phyloP scores from a whole-genome alignment of 2,797 vertebrate genomes.

The Harpagifer antarcticus region DNA sequence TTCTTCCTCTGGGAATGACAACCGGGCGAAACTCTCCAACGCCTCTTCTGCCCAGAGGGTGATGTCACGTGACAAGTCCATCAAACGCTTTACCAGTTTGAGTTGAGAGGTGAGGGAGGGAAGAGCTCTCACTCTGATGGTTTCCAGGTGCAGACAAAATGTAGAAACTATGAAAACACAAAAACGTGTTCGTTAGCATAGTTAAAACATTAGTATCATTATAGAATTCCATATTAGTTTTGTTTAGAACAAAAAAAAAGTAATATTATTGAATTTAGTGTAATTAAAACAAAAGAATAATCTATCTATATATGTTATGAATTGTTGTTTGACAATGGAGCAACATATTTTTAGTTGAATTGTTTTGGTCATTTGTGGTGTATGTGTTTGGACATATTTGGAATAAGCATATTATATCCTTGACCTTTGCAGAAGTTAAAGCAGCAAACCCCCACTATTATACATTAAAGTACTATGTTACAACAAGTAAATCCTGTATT shows the following conservation, averaged over 20 bases:
- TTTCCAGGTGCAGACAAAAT: background rate
- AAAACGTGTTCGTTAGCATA: too few relatives aligned
- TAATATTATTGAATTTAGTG: background rate
- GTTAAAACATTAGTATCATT: background rate
- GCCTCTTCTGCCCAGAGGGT: constrained; percentile 49
- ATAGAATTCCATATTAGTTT: background rate
- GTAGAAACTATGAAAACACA: too few relatives aligned
- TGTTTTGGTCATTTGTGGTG: background rate
- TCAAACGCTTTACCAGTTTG: constrained; percentile 38
- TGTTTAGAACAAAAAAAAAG: background rate
- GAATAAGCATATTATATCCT: background rate
- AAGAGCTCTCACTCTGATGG: constrained; percentile 65
- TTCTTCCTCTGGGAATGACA: constrained; percentile 70
- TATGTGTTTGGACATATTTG: too few relatives aligned
- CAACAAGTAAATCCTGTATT: background rate
- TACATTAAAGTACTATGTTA: background rate
- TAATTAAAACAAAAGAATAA: background rate
- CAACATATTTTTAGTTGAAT: background rate
- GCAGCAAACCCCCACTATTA: background rate
- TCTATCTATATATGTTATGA: background rate
- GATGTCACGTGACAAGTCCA: constrained; percentile 71
- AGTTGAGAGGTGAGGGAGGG: background rate
- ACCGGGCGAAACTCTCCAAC: constrained; percentile 59
- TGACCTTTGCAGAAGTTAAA: background rate
- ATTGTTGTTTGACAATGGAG: background rate